phyloP scores from a whole-genome alignment of 2,113 vertebrate genomes.

The Xiphias gladius region DNA sequence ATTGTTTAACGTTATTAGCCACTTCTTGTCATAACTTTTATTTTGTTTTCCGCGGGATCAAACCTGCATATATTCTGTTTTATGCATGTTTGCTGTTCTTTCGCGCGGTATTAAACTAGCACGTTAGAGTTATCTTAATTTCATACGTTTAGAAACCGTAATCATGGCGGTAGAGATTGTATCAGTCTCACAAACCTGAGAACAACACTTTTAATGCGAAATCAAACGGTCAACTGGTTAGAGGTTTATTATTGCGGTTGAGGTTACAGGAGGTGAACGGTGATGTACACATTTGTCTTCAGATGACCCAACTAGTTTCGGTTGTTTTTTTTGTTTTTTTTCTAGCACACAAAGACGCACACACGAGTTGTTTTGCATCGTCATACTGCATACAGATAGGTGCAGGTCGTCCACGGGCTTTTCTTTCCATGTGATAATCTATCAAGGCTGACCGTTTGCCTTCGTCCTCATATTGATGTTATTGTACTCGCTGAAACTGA shows the following conservation, averaged over 20 bases:
- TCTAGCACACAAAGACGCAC: background rate
- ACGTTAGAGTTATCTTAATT: background rate
- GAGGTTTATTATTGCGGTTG: background rate
- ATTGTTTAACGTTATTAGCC: background rate
- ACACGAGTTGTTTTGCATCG: background rate
- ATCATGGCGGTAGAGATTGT: no score
- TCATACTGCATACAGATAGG: background rate
- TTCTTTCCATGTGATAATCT: background rate
- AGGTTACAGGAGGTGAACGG: background rate
- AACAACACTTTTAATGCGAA: background rate
- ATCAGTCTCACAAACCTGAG: no score
- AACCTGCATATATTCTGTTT: background rate
- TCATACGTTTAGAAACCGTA: background rate
- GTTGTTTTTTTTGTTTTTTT: no score
- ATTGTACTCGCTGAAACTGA: background rate
- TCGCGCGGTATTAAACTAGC: background rate
- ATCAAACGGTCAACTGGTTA: background rate
- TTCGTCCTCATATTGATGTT: conserved; percentile 10
- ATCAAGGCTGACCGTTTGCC: background rate
- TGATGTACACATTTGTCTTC: conserved; percentile 1
- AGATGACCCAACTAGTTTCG: background rate
- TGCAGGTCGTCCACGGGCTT: background rate
- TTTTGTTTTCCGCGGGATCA: background rate
- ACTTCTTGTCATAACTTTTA: background rate
- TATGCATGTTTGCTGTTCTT: no score